Percentiles rank a stretch among this genome's conserved stretches.
Conservation (phyloP, 1,140 invertebrate genomes). For the Neodiprion fabricii region DNA sequence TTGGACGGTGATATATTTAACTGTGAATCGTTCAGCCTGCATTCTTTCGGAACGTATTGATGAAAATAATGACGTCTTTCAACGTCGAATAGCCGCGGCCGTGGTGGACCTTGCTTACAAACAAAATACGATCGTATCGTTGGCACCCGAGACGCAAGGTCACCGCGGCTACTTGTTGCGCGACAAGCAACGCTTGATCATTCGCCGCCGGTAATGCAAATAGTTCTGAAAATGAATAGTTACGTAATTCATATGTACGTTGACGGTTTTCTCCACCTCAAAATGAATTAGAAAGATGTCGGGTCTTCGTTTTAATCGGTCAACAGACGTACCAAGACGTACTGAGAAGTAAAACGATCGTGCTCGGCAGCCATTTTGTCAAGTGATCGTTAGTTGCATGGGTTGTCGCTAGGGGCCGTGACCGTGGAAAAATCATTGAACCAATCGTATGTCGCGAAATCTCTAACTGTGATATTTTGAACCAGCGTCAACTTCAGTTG, state of each 20-base stretch:
- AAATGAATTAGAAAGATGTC: too few relatives aligned
- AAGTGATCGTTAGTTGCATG: not conserved
- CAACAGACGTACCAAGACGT: not conserved
- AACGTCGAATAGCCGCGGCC: too few relatives aligned
- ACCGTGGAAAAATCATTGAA: slow-evolving; percentile 18
- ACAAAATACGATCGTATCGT: too few relatives aligned
- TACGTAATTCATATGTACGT: too few relatives aligned
- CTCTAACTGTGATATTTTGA: slow-evolving; percentile 44
- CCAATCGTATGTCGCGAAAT: slow-evolving; percentile 29
- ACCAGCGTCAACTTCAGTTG: slow-evolving; percentile 43
- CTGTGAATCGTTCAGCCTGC: slow-evolving; percentile 45
- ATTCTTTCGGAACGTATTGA: slow-evolving; percentile 30
- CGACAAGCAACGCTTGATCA: too few relatives aligned
- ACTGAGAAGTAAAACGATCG: not conserved
- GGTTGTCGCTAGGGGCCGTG: not conserved
- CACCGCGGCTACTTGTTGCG: too few relatives aligned
- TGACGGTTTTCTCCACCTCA: too few relatives aligned
- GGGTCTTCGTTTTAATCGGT: not conserved
- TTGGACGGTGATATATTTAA: slow-evolving; percentile 45
- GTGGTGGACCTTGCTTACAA: too few relatives aligned
- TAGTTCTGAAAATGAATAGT: too few relatives aligned
- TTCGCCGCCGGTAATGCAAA: too few relatives aligned
- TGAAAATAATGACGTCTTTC: too few relatives aligned
- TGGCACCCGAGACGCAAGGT: too few relatives aligned
- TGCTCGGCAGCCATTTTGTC: not conserved